A percentile compares a stretch with the other conserved stretches of the same genome.
phyloP scores from a whole-genome alignment of 2,113 vertebrate genomes.

The Progne subis region DNA sequence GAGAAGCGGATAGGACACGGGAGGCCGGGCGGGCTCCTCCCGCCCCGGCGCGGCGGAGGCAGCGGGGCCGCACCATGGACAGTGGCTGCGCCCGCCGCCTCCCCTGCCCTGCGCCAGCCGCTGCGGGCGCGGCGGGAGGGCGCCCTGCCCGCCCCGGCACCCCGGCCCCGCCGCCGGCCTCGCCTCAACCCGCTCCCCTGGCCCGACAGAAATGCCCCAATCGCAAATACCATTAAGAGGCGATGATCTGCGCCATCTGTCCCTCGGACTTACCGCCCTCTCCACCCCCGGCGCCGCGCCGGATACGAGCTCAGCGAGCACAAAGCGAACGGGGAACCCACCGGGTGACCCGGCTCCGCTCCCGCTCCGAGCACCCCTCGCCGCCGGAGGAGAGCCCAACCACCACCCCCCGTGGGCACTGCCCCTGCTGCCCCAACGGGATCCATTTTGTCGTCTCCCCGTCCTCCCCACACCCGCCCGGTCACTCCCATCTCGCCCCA shows the following conservation, averaged over 20 bases:
- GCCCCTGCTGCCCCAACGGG: neutral
- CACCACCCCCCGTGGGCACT: neutral
- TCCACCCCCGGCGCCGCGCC: neutral
- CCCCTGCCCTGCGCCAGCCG: neutral
- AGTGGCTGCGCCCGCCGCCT: constrained; percentile 45
- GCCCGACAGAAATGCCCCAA: constrained; percentile 2
- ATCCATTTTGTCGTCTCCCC: neutral
- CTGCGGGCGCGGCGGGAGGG: neutral
- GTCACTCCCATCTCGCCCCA: neutral
- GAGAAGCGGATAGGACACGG: neutral
- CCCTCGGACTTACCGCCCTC: constrained; percentile 33
- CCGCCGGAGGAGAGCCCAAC: neutral
- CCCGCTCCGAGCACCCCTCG: neutral
- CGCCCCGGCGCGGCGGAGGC: neutral
- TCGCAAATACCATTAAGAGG: constrained; percentile 28
- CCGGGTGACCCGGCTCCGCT: neutral
- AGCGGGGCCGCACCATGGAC: constrained; percentile 75
- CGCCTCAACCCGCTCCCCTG: neutral
- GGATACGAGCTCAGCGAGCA: neutral
- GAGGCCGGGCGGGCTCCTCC: neutral
- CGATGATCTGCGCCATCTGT: constrained; percentile 60
- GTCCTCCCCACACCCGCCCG: neutral
- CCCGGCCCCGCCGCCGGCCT: neutral
- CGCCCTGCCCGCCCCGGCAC: neutral
- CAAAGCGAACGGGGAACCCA: neutral